A percentile compares a stretch with the other conserved stretches of the same genome.
Evolutionary conservation across 2,888 invertebrate genomes (phyloP).

Genomic region (Altica lythri): DNA sequence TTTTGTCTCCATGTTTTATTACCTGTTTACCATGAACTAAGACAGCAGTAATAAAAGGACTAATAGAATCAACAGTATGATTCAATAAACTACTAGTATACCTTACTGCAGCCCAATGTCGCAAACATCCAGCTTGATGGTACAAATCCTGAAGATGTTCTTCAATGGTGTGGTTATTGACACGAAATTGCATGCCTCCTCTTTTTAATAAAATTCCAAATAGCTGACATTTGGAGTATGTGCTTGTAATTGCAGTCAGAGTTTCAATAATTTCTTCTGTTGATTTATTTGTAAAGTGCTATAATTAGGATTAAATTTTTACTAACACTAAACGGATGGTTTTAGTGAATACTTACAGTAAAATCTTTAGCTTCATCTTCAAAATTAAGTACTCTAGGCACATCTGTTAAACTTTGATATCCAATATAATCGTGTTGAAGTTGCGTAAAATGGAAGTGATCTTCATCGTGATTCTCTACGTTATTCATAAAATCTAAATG

Average conservation of each 20-base stretch:
- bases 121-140: constrained; percentile 80
- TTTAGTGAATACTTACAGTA: constrained; percentile 42
- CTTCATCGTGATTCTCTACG: constrained; percentile 68
- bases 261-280: constrained; percentile 77
- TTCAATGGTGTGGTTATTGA: constrained; percentile 66
- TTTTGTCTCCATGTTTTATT: constrained; percentile 20
- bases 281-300: constrained; percentile 68
- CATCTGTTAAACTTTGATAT: constrained; percentile 94
- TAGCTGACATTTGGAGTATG: constrained; percentile 81
- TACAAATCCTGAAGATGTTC: constrained; percentile 75
- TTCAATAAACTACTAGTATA: constrained; percentile 91
- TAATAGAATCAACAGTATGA: constrained; percentile 96
- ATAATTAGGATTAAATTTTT: constrained; percentile 35
- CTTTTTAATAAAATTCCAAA: constrained; percentile 81
- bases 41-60: constrained; percentile 97
- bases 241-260: constrained; percentile 69
- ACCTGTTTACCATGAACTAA: constrained; percentile 98
- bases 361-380: constrained; percentile 64
- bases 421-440: constrained; percentile 90
- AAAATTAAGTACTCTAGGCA: constrained; percentile 80
- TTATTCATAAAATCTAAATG: constrained; percentile 97
- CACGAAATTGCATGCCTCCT: constrained; percentile 80
- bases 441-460: constrained; percentile 83
- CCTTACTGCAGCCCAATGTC: constrained; percentile 92
- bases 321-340: neutral